Evolutionary conservation across 2,113 vertebrate genomes (phyloP), one percentile per base, ranked within the genome.

Genomic region (Phylloscopus whistleri): DNA sequence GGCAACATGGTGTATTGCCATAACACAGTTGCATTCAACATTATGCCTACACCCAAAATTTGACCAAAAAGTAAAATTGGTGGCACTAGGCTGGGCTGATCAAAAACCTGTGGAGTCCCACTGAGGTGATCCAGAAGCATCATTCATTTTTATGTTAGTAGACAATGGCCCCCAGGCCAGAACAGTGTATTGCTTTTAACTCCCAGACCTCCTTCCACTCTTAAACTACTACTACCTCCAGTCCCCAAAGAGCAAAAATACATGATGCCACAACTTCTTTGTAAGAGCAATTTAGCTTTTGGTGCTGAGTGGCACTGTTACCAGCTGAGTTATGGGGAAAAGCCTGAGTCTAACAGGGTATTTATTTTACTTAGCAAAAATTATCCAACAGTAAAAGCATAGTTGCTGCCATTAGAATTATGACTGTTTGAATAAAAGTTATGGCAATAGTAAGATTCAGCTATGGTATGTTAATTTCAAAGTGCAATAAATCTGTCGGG

Each of bases 391-490:
- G 49, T 96, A 94, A 95, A 95, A 87, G 58, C 91, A 82, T 91
- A 96, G 93, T 84, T 91, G 70, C 77, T 79, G 91, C 89, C 74
- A 81, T 75, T 96, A 49, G 81, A 91, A 95, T 81, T 95, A 95
- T 53, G 49, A 87, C 84, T 90, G 24, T 89, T 90, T 79, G 56
- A 95, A 88, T 96, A 80, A 95, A 96, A 97, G 87, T 93, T 81
- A 89, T 83, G 58, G 70, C 78, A 94, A 90, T 69, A 53, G 79
- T 83, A 97, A 88, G 68, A 92, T 81, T 77, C 67, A 96, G 59
- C 78, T 91, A 90, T 85, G 87, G 62, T 93, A 70, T 94, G 84
- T 90, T 95, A 95, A 95, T 94, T 96, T 90, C 95, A 96, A 86
- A 93, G 74, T 58, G 52, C 77, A 68, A 21, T 96, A 95, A 97